Percentiles rank a stretch among this genome's conserved stretches.
Evolutionary conservation across 2,888 invertebrate genomes (phyloP).

Genomic region (Scrobipalpa atriplicella): DNA sequence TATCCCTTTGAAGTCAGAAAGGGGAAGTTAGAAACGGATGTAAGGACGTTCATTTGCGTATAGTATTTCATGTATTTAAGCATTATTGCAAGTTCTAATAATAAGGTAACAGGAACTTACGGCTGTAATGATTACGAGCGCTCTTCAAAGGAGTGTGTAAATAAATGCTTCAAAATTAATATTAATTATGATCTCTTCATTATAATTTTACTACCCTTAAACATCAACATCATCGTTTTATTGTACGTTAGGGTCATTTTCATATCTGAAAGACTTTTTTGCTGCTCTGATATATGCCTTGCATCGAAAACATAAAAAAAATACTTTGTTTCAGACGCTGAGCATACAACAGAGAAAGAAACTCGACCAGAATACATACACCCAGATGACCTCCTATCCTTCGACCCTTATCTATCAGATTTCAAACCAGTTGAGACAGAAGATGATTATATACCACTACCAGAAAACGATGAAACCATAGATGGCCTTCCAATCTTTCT

Average conservation of each 20-base stretch:
- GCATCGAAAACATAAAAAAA: no score
- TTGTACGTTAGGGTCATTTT: no score
- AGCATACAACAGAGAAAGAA: constrained; percentile 70
- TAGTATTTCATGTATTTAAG: not conserved
- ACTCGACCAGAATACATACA: constrained; percentile 75
- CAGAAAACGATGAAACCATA: constrained; percentile 84
- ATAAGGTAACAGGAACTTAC: not conserved
- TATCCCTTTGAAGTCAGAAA: constrained; percentile 18
- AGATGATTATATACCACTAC: constrained; percentile 76
- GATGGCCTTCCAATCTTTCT: constrained; percentile 93
- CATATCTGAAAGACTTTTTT: no score
- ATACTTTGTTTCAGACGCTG: constrained; percentile 59
- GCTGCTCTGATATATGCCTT: no score
- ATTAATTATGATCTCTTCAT: no score
- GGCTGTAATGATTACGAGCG: not conserved
- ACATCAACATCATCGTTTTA: no score
- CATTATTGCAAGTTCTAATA: not conserved
- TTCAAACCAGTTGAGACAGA: constrained; percentile 70
- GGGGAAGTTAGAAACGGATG: not conserved
- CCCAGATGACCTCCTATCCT: constrained; percentile 69
- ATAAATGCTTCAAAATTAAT: no score
- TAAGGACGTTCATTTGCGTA: not conserved
- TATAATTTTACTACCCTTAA: no score
- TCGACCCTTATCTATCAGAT: constrained; percentile 74
- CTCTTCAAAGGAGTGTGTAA: no score